Conservation (phyloP, 1,140 invertebrate genomes). For the Berghia stephanieae region DNA sequence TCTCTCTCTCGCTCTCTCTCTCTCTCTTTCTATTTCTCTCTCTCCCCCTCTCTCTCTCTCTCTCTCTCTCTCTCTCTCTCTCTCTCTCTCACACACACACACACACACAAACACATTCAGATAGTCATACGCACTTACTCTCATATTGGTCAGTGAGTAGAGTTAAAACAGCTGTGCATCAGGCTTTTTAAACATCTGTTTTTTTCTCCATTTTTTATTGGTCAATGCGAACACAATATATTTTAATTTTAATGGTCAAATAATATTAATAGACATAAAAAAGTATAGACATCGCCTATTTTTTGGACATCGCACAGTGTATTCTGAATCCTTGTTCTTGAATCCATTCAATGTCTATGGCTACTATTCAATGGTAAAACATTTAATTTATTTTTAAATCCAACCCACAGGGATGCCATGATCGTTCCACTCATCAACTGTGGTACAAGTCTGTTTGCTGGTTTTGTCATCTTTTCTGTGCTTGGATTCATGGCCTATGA, state of each 20-base stretch:
- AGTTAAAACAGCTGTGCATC: neutral
- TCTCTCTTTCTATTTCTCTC: no score
- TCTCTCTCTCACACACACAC: conserved; percentile 8
- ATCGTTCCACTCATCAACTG: conserved; percentile 34
- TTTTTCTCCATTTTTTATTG: neutral
- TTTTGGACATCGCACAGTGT: neutral
- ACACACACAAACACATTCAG: neutral
- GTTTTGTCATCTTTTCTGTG: conserved; percentile 36
- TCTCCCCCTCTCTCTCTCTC: no score
- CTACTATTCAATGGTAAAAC: no score
- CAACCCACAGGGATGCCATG: conserved; percentile 28
- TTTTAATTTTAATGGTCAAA: neutral
- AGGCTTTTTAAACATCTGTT: neutral
- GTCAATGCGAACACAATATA: neutral
- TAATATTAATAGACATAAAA: neutral
- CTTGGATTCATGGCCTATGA: conserved; percentile 33
- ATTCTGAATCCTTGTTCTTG: neutral
- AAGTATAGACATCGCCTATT: neutral
- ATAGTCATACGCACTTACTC: neutral
- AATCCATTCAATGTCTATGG: no score
- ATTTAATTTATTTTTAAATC: neutral
- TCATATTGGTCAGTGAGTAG: neutral
- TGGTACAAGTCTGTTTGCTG: conserved; percentile 30
- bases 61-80: no score
- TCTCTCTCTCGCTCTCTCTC: no score